Evolutionary conservation across 2,113 vertebrate genomes (phyloP), one percentile per base, ranked within the genome.

Genomic region (Petaurus breviceps): DNA sequence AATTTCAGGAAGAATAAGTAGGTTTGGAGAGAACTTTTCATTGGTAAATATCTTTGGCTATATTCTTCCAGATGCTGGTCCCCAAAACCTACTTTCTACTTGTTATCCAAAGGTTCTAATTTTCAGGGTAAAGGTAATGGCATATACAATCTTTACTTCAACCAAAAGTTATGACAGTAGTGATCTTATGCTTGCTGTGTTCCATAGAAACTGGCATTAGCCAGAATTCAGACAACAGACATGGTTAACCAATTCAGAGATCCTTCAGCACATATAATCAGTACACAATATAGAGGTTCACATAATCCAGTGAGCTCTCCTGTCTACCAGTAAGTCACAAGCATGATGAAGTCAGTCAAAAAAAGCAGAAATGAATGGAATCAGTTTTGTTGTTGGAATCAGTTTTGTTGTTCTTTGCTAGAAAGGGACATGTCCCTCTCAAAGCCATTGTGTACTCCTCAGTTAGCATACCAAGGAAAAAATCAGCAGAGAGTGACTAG

Each of bases 271-370:
- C 96, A 97, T 97, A 95, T 43, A 97, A 91, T 96, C 97, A 98
- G 98, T 95, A 98, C 92, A 96, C 50, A 98, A 98, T 97, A 84
- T 22, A n/a, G 19, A 43, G n/a, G 19, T 84, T 84, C n/a, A 84
- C n/a, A 84, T 8, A 84, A 43, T 84, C 7, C 37, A 84, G 3
- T n/a, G 68, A 43, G 16, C 68, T 43, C 37, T 97, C 97, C 95
- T 97, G 94, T 51, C 97, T 68, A 97, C 96, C 93, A 98, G 94
- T 97, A 98, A 95, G 95, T 95, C 95, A 98, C 98, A 97, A 98
- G 90, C 95, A 91, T n/a, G 97, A 55, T 97, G 96, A 97, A 98
- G 51, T 0, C 37, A 92, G 93, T 97, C 94, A 98, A 98, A 97
- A 97, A 98, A 96, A 93, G 97, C 96, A 98, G 96, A 97, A 90